These are phyloP conservation scores for Hoplostethus mediterraneus DNA, from an alignment of 2,797 vertebrate species.

Conservation along the genomic window DNA sequence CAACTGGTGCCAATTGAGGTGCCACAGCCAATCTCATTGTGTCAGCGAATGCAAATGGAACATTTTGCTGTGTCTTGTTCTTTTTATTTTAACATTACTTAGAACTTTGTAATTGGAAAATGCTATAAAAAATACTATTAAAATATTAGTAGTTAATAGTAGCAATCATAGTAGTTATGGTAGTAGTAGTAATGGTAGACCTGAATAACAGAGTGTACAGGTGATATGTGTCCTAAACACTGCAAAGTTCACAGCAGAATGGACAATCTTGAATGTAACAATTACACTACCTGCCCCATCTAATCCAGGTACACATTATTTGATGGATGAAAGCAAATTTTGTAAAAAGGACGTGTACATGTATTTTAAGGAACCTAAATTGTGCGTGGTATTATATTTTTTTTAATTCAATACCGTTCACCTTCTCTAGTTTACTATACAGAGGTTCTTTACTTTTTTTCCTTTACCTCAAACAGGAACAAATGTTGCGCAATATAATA, in stretches of 20 bases:
- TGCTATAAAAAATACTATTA: no score
- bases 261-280: conserved; percentile 3
- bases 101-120: no score
- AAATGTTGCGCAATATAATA: no score
- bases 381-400: not conserved
- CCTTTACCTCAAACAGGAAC: not conserved
- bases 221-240: not conserved
- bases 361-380: no score
- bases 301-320: conserved; percentile 38
- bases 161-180: no score
- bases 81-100: conserved; percentile 6
- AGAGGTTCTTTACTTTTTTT: not conserved
- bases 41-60: conserved; percentile 32
- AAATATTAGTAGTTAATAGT: no score
- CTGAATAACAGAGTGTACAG: not conserved
- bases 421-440: not conserved
- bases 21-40: conserved; percentile 18
- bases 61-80: not conserved
- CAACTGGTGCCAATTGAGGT: conserved; percentile 26
- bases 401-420: not conserved
- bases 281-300: conserved; percentile 21
- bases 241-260: conserved; percentile 15
- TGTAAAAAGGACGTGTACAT: conserved; percentile 9
- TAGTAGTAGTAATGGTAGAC: not conserved
- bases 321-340: conserved; percentile 49